Evolutionary conservation across 2,888 invertebrate species (phyloP).

Genomic region (Andrena bucephala): DNA sequence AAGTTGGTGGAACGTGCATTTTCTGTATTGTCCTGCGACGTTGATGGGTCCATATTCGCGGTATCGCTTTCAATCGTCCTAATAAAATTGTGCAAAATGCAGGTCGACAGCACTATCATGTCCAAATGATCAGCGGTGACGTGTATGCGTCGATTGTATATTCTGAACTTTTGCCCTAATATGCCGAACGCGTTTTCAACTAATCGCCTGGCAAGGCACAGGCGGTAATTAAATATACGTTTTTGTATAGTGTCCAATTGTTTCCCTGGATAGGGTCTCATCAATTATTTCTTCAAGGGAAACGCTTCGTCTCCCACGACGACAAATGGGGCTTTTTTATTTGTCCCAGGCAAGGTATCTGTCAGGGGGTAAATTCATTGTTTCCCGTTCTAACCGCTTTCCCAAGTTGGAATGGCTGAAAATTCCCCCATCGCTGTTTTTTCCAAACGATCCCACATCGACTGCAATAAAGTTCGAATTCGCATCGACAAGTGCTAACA

Average conservation of each 20-base stretch:
- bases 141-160: not conserved
- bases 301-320: too few relatives aligned
- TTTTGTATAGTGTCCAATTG: not conserved
- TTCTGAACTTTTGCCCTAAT: not conserved
- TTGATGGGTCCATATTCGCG: too few relatives aligned
- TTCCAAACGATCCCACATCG: not conserved
- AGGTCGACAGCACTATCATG: not conserved
- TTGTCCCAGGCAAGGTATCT: not conserved
- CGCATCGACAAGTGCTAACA: not conserved
- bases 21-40: too few relatives aligned
- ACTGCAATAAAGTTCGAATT: not conserved
- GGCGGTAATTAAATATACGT: not conserved
- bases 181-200: conserved; percentile 5
- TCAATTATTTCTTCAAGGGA: not conserved
- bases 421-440: not conserved
- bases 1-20: too few relatives aligned
- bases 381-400: not conserved
- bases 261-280: not conserved
- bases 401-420: not conserved
- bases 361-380: not conserved
- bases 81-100: not conserved
- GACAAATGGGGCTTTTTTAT: too few relatives aligned
- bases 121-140: not conserved
- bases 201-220: not conserved
- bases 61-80: too few relatives aligned